A percentile compares a stretch with the other conserved stretches of the same genome.
Evolutionary conservation across 2,797 vertebrate genomes (phyloP).

Genomic region (Zenarchopterus dispar): DNA sequence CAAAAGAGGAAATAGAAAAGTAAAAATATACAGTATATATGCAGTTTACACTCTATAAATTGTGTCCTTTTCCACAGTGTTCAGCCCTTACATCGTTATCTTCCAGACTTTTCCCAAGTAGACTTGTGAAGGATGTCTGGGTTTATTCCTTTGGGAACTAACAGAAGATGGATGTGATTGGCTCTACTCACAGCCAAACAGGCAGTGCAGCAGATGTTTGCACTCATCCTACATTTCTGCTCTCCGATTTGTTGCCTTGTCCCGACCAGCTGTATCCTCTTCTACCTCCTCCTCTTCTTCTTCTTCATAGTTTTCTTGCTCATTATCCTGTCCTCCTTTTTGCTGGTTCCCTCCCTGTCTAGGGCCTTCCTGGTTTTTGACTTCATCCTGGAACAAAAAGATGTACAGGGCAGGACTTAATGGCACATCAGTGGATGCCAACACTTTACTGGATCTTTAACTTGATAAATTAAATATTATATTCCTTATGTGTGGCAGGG

Average conservation of each 20-base stretch:
- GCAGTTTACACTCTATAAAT: constrained; percentile 31
- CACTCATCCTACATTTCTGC: constrained; percentile 90
- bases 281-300: constrained; percentile 84
- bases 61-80: constrained; percentile 58
- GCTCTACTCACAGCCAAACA: constrained; percentile 30
- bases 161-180: constrained; percentile 33
- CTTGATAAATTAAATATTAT: no score
- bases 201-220: constrained; percentile 36
- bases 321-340: constrained; percentile 76
- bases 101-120: constrained; percentile 38
- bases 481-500: no score
- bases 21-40: constrained; percentile 36
- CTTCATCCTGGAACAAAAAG: constrained; percentile 66
- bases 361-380: constrained; percentile 65
- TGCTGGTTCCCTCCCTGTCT: constrained; percentile 76
- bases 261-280: constrained; percentile 75
- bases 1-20: constrained; percentile 31
- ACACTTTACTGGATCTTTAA: no score
- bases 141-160: constrained; percentile 45
- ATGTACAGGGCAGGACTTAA: not conserved
- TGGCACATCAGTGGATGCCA: no score
- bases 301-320: constrained; percentile 89
- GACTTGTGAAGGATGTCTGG: constrained; percentile 48
- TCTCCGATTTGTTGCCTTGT: constrained; percentile 82
- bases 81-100: constrained; percentile 44